Base-by-base conservation (phyloP, 2,113 vertebrate genomes). In the Andinoacara biseriatus region DNA sequence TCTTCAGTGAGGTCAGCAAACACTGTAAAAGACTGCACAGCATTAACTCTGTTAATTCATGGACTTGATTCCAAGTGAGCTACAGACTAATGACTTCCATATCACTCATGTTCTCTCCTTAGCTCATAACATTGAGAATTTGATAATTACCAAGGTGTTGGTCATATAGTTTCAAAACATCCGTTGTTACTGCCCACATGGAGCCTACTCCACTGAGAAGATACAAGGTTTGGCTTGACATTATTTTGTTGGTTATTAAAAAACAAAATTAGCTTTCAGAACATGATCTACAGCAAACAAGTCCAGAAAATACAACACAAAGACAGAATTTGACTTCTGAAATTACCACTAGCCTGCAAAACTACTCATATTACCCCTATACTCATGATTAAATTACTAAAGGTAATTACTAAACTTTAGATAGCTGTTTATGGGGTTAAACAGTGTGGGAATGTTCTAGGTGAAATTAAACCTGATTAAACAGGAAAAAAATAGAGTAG, bases 1-100 rank as follows among this genome's bases (percentile, higher is more conserved):
- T 96, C 90, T 99, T 99, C 91, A 96, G 92, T 26, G 98, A 99
- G 97, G 98, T 99, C 94, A 91, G 95, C 35, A 8, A 65, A 82
- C 7, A 13, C 22, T 29, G 54, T 6, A 24, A 24, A 43, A 0
- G 4, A 35, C 22, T 38, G 15, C 61, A 26, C 38, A 54, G 38
- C 3, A 56, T 24, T 33, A 29, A 56, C 17, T 63, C 29, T 63
- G 1, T 72, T 60, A 13, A 29, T 43, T 56, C 57, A 13, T 43
- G 18, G 9, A 33, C 22, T 72, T 2, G 2, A 58, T 7, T 29
- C 5, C 38, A 57, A 31, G 22, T 2, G 58, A 56, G 18, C 57
- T 33, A 11, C 43, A 74, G 11, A 61, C 43, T 11, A 14, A 56
- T 31, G 22, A 43, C 62, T 49, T 49, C 15, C 15, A 49, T 7